These are phyloP conservation scores for Perizoma flavofasciatum DNA, from an alignment of 2,888 invertebrate genomes.

Conservation along the genomic window DNA sequence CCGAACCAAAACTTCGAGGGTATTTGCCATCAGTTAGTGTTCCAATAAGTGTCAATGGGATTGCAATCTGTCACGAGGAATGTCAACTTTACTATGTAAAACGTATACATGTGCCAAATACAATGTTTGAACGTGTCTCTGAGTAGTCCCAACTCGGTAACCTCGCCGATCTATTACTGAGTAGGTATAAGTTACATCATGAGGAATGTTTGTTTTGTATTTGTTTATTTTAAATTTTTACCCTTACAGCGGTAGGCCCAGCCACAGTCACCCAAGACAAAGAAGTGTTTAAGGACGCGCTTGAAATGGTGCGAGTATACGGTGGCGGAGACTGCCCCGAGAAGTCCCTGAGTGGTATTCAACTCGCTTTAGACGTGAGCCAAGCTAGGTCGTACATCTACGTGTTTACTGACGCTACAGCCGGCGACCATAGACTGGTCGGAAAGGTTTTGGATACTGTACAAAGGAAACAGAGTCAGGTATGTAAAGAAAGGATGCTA, in stretches of 20 bases:
- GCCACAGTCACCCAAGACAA: conserved; percentile 86
- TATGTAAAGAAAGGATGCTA: conserved; percentile 42
- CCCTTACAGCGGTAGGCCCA: conserved; percentile 83
- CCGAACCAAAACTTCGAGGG: too few relatives aligned
- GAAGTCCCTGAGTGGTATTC: conserved; percentile 87
- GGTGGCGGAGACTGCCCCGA: conserved; percentile 91
- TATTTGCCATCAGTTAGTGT: too few relatives aligned
- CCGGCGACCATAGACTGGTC: conserved; percentile 86
- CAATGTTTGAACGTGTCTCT: too few relatives aligned
- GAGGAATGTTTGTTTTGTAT: too few relatives aligned
- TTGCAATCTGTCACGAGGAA: too few relatives aligned
- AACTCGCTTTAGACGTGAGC: conserved; percentile 85
- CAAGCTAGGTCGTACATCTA: conserved; percentile 88
- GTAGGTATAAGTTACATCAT: too few relatives aligned
- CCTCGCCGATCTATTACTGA: too few relatives aligned
- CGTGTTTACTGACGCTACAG: conserved; percentile 90
- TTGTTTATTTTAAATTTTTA: too few relatives aligned
- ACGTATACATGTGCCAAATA: too few relatives aligned
- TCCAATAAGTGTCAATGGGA: too few relatives aligned
- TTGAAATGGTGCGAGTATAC: conserved; percentile 83
- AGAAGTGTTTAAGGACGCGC: conserved; percentile 81
- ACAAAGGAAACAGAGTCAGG: conserved; percentile 89
- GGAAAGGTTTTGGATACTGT: conserved; percentile 86
- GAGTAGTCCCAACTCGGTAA: too few relatives aligned
- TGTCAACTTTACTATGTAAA: too few relatives aligned